phyloP scores from a whole-genome alignment of 1,140 invertebrate species.

The Charaxes varanes region DNA sequence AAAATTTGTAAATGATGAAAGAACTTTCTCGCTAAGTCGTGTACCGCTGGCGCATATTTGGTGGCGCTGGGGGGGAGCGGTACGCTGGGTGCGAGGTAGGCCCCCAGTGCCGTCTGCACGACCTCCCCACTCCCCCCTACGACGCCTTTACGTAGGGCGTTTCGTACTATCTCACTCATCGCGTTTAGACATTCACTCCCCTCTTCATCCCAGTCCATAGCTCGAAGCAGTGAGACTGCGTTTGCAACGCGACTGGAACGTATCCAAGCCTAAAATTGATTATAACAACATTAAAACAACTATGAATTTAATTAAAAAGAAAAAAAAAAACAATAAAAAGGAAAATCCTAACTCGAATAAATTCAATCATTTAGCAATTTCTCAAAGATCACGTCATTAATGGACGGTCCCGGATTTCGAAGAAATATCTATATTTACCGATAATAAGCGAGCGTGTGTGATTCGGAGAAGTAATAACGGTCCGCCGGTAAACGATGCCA shows the following conservation, averaged over 20 bases:
- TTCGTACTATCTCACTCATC: constrained; percentile 21
- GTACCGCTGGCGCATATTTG: constrained; percentile 40
- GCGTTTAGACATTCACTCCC: constrained; percentile 39
- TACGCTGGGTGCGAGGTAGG: constrained; percentile 43
- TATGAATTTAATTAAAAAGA: no score
- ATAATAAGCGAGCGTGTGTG: constrained; percentile 41
- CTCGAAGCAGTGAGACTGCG: constrained; percentile 39
- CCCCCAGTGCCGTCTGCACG: constrained; percentile 51
- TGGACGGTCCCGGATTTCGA: no score
- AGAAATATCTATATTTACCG: constrained; percentile 38
- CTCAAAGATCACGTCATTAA: no score
- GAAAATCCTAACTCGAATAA: no score
- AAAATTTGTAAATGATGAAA: constrained; percentile 62
- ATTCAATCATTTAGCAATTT: no score
- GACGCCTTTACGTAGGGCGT: constrained; percentile 17
- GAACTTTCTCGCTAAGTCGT: constrained; percentile 59
- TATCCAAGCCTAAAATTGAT: constrained; percentile 42
- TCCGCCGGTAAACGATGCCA: constrained; percentile 42
- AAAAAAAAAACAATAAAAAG: no score
- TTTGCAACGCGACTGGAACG: constrained; percentile 33
- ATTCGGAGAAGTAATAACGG: constrained; percentile 44
- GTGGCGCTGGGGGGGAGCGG: constrained; percentile 31
- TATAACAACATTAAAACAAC: no score
- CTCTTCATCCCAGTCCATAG: constrained; percentile 53
- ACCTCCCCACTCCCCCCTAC: constrained; percentile 16